Percentiles rank a stretch among this genome's conserved stretches.
These are phyloP conservation scores for Rutpela maculata DNA, from an alignment of 2,888 invertebrate genomes.

Conservation along the genomic window DNA sequence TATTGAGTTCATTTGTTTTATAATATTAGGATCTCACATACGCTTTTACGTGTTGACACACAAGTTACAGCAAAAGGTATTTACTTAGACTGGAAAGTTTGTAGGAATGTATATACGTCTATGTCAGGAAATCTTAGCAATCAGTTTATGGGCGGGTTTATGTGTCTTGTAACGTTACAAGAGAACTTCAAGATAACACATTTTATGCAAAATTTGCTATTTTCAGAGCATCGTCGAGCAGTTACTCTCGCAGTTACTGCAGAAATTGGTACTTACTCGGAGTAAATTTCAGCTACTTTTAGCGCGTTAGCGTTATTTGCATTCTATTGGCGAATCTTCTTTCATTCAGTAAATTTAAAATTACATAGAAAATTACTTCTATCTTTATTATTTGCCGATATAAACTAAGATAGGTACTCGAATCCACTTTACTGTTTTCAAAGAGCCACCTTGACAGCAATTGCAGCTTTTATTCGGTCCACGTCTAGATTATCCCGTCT, in stretches of 20 bases:
- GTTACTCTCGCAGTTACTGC: not conserved
- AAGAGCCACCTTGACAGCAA: no score
- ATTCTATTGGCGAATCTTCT: no score
- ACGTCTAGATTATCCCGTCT: no score
- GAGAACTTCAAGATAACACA: slow-evolving; percentile 13
- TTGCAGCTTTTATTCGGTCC: no score
- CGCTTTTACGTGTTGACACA: slow-evolving; percentile 32
- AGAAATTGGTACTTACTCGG: not conserved
- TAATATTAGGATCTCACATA: slow-evolving; percentile 22
- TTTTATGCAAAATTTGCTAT: slow-evolving; percentile 17
- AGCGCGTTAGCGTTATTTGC: no score
- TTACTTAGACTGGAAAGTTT: slow-evolving; percentile 27
- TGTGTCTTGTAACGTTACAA: slow-evolving; percentile 15
- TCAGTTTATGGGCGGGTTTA: slow-evolving; percentile 19
- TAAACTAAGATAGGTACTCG: no score
- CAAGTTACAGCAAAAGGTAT: slow-evolving; percentile 34
- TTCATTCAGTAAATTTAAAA: no score
- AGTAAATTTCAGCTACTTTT: not conserved
- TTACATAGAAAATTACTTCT: no score
- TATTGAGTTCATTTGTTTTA: slow-evolving; percentile 15
- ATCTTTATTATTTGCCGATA: no score
- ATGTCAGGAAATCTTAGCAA: slow-evolving; percentile 32
- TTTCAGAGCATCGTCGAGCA: not conserved
- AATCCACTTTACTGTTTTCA: no score
- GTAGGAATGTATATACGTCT: slow-evolving; percentile 5